These are phyloP conservation scores for Brachionus plicatilis DNA, from an alignment of 1,140 invertebrate genomes.

Conservation along the genomic window DNA sequence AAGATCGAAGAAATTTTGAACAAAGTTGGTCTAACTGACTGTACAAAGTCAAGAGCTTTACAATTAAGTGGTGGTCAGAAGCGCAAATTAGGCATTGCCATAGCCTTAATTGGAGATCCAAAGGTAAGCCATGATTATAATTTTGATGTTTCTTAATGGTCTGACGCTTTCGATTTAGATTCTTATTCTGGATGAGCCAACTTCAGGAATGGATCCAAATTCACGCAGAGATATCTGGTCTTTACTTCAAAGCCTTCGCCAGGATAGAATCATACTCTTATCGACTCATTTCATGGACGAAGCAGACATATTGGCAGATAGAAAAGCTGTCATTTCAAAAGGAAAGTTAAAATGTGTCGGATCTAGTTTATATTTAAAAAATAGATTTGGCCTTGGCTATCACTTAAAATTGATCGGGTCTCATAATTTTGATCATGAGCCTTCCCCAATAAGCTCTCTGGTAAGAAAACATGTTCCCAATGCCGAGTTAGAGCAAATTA, in stretches of 20 bases:
- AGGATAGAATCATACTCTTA: conserved; percentile 63
- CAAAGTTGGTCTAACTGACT: neutral
- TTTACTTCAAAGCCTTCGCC: conserved; percentile 55
- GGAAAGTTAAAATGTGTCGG: conserved; percentile 64
- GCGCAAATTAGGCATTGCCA: conserved; percentile 52
- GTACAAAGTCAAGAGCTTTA: conserved; percentile 33
- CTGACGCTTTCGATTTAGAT: conserved; percentile 53
- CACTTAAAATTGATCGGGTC: neutral
- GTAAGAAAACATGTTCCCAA: neutral
- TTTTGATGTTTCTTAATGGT: neutral
- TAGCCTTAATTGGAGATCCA: conserved; percentile 64
- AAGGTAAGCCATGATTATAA: conserved; percentile 43
- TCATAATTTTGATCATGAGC: neutral
- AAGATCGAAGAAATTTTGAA: neutral
- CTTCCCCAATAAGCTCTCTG: neutral
- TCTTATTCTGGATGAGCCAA: conserved; percentile 73
- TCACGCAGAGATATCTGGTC: conserved; percentile 78
- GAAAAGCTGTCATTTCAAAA: conserved; percentile 64
- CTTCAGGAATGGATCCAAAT: conserved; percentile 79
- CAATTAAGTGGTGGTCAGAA: conserved; percentile 57
- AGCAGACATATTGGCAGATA: conserved; percentile 68
- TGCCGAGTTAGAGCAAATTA: neutral
- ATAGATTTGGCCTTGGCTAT: neutral
- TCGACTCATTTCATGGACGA: conserved; percentile 71
- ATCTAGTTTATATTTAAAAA: conserved; percentile 61